Evolutionary conservation across 2,113 vertebrate species (phyloP).

Genomic region (Microtus oregoni): DNA sequence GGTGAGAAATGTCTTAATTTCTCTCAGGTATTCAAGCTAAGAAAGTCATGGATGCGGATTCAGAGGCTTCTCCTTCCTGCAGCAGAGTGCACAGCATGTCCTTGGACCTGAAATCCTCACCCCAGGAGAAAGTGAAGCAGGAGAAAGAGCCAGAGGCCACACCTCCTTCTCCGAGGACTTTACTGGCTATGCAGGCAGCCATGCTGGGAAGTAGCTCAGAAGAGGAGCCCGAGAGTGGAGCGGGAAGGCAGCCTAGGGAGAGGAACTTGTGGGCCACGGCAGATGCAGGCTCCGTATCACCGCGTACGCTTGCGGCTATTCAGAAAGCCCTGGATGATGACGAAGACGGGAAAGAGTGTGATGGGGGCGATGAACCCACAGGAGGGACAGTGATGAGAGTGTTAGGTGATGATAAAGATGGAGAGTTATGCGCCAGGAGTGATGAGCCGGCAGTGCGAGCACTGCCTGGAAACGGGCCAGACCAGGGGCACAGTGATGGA

Average conservation of each 20-base stretch:
- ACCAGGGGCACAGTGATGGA: slow-evolving; percentile 78
- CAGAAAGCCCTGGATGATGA: slow-evolving; percentile 81
- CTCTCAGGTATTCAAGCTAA: slow-evolving; percentile 86
- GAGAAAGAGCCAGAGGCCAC: slow-evolving; percentile 52
- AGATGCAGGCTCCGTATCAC: slow-evolving; percentile 85
- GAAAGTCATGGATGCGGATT: slow-evolving; percentile 68
- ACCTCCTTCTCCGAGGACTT: slow-evolving; percentile 92
- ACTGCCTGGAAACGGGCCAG: slow-evolving; percentile 80
- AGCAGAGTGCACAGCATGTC: slow-evolving; percentile 41
- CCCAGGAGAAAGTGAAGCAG: slow-evolving; percentile 57
- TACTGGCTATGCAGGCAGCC: slow-evolving; percentile 91
- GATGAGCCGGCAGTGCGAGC: background rate
- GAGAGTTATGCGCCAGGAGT: background rate
- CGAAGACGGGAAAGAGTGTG: background rate
- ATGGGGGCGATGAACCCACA: background rate
- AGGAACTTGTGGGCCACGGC: fast-evolving
- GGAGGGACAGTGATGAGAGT: background rate
- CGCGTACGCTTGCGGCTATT: slow-evolving; percentile 89
- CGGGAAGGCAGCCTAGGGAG: fast-evolving
- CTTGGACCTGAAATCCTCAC: slow-evolving; percentile 57
- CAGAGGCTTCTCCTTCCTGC: slow-evolving; percentile 78
- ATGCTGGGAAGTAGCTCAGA: slow-evolving; percentile 90
- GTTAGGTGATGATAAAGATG: background rate
- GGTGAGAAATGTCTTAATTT: slow-evolving; percentile 47
- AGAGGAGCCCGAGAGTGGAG: slow-evolving; percentile 83